These are phyloP conservation scores for Epizoanthus rinbou DNA, from an alignment of 92 coral and sea anemone genomes.

Conservation along the genomic window DNA sequence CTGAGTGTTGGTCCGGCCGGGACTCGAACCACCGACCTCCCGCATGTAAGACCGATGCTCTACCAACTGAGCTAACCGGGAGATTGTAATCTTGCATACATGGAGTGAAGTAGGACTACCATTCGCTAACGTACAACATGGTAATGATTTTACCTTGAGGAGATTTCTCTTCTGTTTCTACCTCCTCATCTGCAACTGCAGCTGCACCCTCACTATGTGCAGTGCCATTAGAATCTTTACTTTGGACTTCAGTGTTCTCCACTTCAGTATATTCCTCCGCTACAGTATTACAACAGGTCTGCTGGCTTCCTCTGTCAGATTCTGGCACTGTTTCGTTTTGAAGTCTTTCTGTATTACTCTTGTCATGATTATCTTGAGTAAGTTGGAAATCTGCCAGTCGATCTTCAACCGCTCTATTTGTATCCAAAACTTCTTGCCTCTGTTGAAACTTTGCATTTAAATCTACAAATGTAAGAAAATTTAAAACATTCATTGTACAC, in stretches of 20 bases:
- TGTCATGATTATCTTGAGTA: not conserved
- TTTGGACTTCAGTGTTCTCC: not conserved
- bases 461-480: not conserved
- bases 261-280: not conserved
- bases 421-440: not conserved
- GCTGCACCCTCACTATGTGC: not conserved
- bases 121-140: not conserved
- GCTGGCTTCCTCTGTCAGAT: not conserved
- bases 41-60: too few relatives aligned
- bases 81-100: not conserved
- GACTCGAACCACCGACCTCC: too few relatives aligned
- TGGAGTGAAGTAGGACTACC: too few relatives aligned
- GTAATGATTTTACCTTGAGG: conserved; percentile 7
- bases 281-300: not conserved
- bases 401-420: not conserved
- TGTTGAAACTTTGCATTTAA: not conserved
- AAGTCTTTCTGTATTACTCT: not conserved
- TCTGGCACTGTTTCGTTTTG: not conserved
- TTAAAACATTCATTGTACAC: too few relatives aligned
- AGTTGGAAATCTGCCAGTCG: not conserved
- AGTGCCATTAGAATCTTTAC: not conserved
- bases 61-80: too few relatives aligned
- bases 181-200: not conserved
- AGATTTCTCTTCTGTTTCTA: not conserved
- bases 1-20: too few relatives aligned